These are phyloP conservation scores for Pampusana beccarii DNA, from an alignment of 2,113 vertebrate species.

Conservation along the genomic window DNA sequence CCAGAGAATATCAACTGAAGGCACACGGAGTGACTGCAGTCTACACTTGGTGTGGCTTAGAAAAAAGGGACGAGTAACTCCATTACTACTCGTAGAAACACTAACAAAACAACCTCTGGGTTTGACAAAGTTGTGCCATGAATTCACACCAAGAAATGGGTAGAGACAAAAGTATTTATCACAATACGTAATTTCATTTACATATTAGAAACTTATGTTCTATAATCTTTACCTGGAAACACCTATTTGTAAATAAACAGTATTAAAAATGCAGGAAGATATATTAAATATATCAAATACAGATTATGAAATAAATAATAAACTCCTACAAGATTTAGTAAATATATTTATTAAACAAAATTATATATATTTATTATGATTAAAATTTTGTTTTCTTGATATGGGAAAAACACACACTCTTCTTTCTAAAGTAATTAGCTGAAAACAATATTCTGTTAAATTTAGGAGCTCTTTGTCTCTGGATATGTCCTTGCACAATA, in stretches of 20 bases:
- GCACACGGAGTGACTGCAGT: neutral
- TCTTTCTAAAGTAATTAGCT: neutral
- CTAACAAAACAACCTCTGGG: neutral
- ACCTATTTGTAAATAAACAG: neutral
- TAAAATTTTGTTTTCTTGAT: neutral
- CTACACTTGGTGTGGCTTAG: neutral
- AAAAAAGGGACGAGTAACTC: neutral
- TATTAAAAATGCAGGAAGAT: neutral
- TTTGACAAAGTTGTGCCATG: neutral
- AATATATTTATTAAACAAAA: neutral
- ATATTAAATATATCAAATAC: neutral
- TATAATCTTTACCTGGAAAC: neutral
- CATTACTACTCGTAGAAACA: neutral
- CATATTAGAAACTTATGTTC: neutral
- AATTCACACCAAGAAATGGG: neutral
- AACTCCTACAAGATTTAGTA: neutral
- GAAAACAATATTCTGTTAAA: neutral
- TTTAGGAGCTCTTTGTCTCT: neutral
- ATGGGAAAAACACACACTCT: neutral
- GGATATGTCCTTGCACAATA: neutral
- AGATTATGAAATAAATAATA: neutral
- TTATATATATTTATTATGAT: neutral
- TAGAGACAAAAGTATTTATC: neutral
- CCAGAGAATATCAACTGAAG: neutral
- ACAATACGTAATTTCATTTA: neutral